Base-by-base conservation (phyloP, 2,113 vertebrate genomes). In the Poecile atricapillus region DNA sequence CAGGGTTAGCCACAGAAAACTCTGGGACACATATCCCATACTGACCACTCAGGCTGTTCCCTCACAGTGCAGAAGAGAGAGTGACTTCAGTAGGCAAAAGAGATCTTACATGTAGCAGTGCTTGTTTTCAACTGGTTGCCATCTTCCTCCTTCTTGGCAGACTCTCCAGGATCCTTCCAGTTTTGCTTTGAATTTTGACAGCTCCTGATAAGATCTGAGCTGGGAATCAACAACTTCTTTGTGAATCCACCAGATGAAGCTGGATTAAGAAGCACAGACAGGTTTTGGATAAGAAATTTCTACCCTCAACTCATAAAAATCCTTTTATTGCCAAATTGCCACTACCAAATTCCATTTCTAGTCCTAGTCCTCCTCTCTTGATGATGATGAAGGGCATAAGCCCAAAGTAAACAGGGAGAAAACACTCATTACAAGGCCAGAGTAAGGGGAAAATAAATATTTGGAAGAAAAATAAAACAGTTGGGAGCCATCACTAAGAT, bases 221-320 rank as follows among this genome's bases (percentile, higher is more conserved):
- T 92, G 35, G 93, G 91, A 18, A 94, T 77, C 78, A 97, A 84
- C 71, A 87, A 75, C 86, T 96, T 97, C 90, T 92, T 97, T 1
- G 3, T 13, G 30, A 47, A 77, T 39, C 79, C 85, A 86, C 76
- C 68, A 79, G 94, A 78, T 3, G 81, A 90, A 64, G 53, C 97
- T 98, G 64, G 17, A 86, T 94, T 59, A 79, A 69, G 71, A 90
- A 90, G 47, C 39, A 88, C 30, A 93, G 65, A 77, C 6, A 80
- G 23, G 37, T 75, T 83, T 59, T 8, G 56, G 44, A 44, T 58
- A 78, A 87, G 65, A 90, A 76, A 71, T 71, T 90, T 93, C 69
- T 64, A 89, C 5, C 11, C 10, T 76, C 11, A 25, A 59, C 30
- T 77, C 75, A 68, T 5, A 80, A 62, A 94, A 94, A 64, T 43